Percentiles rank a stretch among this genome's conserved stretches.
phyloP scores from a whole-genome alignment of 2,888 invertebrate genomes.

The Terebella lapidaria region DNA sequence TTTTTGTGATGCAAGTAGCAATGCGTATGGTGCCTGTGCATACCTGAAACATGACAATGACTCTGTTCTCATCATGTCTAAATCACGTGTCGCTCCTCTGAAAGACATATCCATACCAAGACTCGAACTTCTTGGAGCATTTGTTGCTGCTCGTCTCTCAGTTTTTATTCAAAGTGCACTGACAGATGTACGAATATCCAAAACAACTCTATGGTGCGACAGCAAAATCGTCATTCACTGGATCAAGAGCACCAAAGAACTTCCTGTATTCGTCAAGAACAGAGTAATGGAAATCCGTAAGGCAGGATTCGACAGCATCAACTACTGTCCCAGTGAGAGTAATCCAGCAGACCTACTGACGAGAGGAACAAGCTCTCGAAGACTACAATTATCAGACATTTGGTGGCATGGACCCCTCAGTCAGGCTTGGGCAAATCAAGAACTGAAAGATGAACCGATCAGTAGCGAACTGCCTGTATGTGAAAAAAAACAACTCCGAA shows the following conservation, averaged over 20 bases:
- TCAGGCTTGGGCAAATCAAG: too few relatives aligned
- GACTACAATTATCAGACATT: too few relatives aligned
- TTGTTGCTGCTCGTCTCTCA: neutral
- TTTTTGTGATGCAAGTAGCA: neutral
- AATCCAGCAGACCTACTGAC: neutral
- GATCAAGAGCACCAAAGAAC: neutral
- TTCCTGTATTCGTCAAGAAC: neutral
- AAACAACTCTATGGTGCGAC: neutral
- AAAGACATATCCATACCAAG: neutral
- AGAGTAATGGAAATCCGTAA: neutral
- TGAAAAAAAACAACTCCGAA: too few relatives aligned
- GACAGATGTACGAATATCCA: neutral
- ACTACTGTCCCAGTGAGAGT: neutral
- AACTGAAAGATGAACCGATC: too few relatives aligned
- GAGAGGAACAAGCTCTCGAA: neutral
- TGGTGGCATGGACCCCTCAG: too few relatives aligned
- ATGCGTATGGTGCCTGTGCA: conserved; percentile 2
- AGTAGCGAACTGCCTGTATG: too few relatives aligned
- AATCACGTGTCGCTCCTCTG: neutral
- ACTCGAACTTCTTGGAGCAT: neutral
- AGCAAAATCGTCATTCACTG: neutral
- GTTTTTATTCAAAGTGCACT: too few relatives aligned
- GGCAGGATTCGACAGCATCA: neutral
- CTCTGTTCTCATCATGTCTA: neutral
- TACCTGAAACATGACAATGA: neutral